Base-by-base conservation (phyloP, 2,113 vertebrate species). In the Eulemur rufifrons region DNA sequence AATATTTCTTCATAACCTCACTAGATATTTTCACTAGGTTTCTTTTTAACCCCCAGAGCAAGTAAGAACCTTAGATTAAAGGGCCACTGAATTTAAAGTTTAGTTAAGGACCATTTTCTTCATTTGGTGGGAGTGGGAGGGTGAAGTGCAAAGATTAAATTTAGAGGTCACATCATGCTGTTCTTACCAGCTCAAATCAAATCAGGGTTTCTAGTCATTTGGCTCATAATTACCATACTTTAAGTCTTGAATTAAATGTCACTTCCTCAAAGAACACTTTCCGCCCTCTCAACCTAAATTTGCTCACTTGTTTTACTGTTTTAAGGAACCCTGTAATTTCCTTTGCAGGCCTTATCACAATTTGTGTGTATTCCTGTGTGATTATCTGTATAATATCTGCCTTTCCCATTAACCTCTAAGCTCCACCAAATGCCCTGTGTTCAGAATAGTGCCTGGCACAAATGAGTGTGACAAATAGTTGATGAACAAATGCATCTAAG, bases 221-320 rank as follows among this genome's bases (percentile, higher is more conserved):
- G 29, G 37, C 27, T 93, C 85, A 71, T 71, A 86, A 39, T 76
- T 81, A 76, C 8, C 56, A 52, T 54, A 93, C 64, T 83, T 88
- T 39, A 85, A 81, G 64, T 69, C 27, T 89, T 89, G n/a, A 64
- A 64, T 83, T 86, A 86, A 94, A 45, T 86, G 68, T 92, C 66
- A 83, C 18, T 94, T 91, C 29, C 74, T 93, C 25, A 18, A 27
- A 76, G 66, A 91, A 66, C 23, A 85, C 27, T 77, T 91, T 59
- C 71, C 34, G 77, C 32, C 7, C 37, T 27, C 56, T 80, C 59
- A 39, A 59, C 77, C 87, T 77, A 89, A 89, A 82, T 91, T 32
- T 61, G 21, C 84, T 83, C 25, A 15, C 61, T 39, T 29, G 21
- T 54, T 78, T 83, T 84, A 87, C 14, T 94, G n/a, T 92, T 90